Evolutionary conservation across 2,113 vertebrate genomes (phyloP).

Genomic region (Solenodon paradoxus): DNA sequence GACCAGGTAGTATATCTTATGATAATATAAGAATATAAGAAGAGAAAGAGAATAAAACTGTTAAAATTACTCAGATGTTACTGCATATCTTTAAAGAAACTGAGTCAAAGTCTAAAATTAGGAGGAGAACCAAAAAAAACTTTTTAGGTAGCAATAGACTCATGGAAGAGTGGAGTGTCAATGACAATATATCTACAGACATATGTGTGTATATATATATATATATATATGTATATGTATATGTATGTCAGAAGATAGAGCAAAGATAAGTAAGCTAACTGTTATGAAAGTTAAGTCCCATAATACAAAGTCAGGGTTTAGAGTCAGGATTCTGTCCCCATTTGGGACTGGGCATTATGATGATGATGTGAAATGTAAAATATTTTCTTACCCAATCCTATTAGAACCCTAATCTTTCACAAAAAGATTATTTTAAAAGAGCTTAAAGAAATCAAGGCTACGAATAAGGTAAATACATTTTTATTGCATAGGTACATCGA

Average conservation of each 20-base stretch:
- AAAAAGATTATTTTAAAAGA: not conserved
- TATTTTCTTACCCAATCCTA: not conserved
- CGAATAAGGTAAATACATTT: not conserved
- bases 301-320: not conserved
- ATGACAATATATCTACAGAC: too few species aligned
- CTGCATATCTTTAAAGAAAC: not conserved
- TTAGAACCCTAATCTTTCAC: not conserved
- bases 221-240: too few species aligned
- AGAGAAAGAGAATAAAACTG: not conserved
- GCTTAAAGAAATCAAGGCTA: not conserved
- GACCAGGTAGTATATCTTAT: not conserved
- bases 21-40: not conserved
- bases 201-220: too few species aligned
- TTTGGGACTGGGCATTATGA: not conserved
- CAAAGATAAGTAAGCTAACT: not conserved
- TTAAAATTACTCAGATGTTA: not conserved
- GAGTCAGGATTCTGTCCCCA: not conserved
- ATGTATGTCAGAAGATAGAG: not conserved
- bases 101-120: not conserved
- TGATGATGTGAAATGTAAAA: not conserved
- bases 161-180: not conserved
- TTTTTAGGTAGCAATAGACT: not conserved
- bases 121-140: not conserved
- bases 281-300: not conserved
- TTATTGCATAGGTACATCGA: not conserved